phyloP scores from a whole-genome alignment of 2,888 invertebrate genomes.

The Tethea ocularis region DNA sequence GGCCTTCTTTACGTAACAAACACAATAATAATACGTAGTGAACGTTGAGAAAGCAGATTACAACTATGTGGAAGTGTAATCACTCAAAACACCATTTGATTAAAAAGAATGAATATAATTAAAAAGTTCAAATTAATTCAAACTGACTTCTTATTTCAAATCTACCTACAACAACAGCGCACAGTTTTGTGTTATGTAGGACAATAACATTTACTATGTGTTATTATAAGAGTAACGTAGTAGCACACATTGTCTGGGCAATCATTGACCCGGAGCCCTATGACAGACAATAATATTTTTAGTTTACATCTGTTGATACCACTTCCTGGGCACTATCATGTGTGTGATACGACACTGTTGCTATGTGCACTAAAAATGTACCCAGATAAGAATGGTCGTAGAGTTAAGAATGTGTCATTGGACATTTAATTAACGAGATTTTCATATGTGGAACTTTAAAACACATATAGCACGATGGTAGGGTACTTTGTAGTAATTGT shows the following conservation, averaged over 20 bases:
- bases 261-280: constrained; percentile 5
- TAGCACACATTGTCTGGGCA: constrained; percentile 5
- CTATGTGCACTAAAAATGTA: constrained; percentile 54
- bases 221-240: neutral
- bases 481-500: too few species aligned
- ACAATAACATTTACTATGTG: neutral
- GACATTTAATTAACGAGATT: neutral
- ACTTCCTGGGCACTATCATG: constrained; percentile 43
- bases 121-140: too few species aligned
- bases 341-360: constrained; percentile 46
- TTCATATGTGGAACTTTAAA: neutral
- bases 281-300: constrained; percentile 15
- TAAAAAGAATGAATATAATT: too few species aligned
- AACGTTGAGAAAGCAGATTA: too few species aligned
- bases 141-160: neutral
- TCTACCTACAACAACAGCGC: neutral
- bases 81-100: too few species aligned
- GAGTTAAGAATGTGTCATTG: neutral
- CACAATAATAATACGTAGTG: too few species aligned
- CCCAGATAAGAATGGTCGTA: constrained; percentile 21
- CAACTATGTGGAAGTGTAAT: too few species aligned
- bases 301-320: constrained; percentile 14
- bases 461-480: too few species aligned
- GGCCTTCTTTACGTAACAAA: too few species aligned
- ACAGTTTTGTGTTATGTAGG: neutral